Percentiles rank a stretch among this genome's conserved stretches.
Evolutionary conservation across 2,888 invertebrate genomes (phyloP).

Genomic region (Fabriciana adippe): DNA sequence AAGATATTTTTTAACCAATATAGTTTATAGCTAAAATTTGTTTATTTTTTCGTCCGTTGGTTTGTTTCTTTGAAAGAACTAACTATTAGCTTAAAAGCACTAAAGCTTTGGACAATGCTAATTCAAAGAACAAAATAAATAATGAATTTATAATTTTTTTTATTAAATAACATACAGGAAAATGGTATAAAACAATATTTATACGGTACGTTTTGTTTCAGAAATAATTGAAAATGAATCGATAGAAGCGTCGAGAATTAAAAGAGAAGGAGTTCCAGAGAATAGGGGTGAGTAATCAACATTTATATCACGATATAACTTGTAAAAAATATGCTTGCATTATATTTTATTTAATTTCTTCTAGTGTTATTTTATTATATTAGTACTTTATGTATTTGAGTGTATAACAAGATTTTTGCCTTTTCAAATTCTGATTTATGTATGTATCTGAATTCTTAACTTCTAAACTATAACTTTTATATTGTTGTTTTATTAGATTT

Average conservation of each 20-base stretch:
- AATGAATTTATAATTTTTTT: too few species aligned
- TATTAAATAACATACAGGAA: too few species aligned
- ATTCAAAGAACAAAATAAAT: too few species aligned
- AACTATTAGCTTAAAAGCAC: too few species aligned
- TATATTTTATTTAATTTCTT: constrained; percentile 26
- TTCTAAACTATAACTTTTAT: constrained; percentile 30
- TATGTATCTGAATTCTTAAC: constrained; percentile 27
- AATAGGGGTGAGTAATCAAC: constrained; percentile 72
- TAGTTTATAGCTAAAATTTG: too few species aligned
- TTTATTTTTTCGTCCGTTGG: too few species aligned
- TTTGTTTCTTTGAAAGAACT: too few species aligned
- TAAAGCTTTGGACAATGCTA: too few species aligned
- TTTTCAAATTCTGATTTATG: constrained; percentile 12
- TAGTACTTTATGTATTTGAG: constrained; percentile 21
- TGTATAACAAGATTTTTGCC: constrained; percentile 2
- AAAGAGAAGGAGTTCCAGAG: constrained; percentile 75
- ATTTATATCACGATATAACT: constrained; percentile 23
- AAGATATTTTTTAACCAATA: too few species aligned
- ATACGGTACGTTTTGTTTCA: constrained; percentile 57
- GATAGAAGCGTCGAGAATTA: constrained; percentile 73
- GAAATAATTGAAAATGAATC: constrained; percentile 66
- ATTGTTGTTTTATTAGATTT: constrained; percentile 30
- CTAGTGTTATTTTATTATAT: constrained; percentile 38
- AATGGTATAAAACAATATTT: too few species aligned
- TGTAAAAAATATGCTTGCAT: constrained; percentile 42